These are phyloP conservation scores for Tipula helvola DNA, from an alignment of 2,888 invertebrate species.

Conservation along the genomic window DNA sequence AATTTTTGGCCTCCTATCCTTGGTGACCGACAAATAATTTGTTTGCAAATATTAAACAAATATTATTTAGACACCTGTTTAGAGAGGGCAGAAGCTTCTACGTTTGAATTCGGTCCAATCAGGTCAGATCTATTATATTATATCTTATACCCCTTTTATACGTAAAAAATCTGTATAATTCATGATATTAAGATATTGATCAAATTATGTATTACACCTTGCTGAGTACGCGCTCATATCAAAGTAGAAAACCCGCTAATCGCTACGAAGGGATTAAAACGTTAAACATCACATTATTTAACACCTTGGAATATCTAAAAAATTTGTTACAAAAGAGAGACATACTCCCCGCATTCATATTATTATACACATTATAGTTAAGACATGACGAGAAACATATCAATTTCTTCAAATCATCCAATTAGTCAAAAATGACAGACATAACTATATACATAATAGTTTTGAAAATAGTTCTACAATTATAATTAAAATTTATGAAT, in stretches of 20 bases:
- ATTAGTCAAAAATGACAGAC: not conserved
- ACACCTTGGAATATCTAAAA: not conserved
- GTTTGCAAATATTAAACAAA: too few relatives aligned
- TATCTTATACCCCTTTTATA: too few relatives aligned
- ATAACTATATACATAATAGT: not conserved
- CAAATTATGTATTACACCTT: not conserved
- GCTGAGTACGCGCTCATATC: not conserved
- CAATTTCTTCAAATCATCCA: conserved; percentile 4
- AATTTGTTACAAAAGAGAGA: not conserved
- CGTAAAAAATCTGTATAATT: too few relatives aligned
- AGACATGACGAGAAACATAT: not conserved
- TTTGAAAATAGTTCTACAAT: not conserved
- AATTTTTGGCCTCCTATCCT: too few relatives aligned
- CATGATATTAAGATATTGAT: not conserved
- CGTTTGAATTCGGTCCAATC: too few relatives aligned
- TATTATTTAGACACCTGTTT: too few relatives aligned
- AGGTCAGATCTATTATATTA: too few relatives aligned
- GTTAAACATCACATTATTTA: not conserved
- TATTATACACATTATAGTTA: not conserved
- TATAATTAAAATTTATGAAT: conserved; percentile 4
- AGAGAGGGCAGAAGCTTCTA: too few relatives aligned
- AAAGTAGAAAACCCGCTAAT: not conserved
- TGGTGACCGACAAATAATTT: too few relatives aligned
- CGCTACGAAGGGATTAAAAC: not conserved
- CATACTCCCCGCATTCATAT: not conserved